Base-by-base conservation (phyloP, 1,140 invertebrate species). In the Neodiprion virginianus region DNA sequence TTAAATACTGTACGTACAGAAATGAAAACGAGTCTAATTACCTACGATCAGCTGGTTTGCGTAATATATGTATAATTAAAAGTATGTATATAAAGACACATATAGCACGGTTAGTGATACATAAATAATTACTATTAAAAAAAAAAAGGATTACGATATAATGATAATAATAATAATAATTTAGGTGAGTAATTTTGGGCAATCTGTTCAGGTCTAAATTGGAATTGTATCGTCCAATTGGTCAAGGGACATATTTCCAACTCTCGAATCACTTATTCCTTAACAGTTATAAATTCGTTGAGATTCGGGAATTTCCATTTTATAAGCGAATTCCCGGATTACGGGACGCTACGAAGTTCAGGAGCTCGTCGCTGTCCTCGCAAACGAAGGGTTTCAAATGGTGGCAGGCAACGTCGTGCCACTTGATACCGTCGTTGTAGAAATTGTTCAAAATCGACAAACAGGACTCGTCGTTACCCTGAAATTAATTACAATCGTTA, bases 381-480 rank as follows among this genome's bases (percentile, higher is more conserved):
- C 96, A 97, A 4, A 97, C 95, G 90, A 97, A 97, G 1, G 96
- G 96, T 88, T 97, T 97, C 73, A 96, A 90, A 86, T 97, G 96
- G 85, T 96, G 94, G 82, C 96, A 97, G 72, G 95, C 95, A 14
- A 97, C 95, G 83, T 97, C 96, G 90, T 97, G 96, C 95, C 96
- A 97, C 87, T 96, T 96, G 79, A 96, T 91, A 50, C 96, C 96
- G 82, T 97, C 96, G 81, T 95, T 95, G 90, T 97, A 97, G 90
- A 97, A 97, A 86, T 97, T 97, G 89, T 97, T 97, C 79, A 97
- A 87, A 78, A 97, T 95, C 23, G 95, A 94, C 80, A 97, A 84
- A 82, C 96, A 97, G 47, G 95, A 96, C 88, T 97, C 96, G 81
- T 97, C 95, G 78, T 96, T 96, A 77, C 94, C 94, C 94, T 95